Evolutionary conservation across 2,888 invertebrate genomes (phyloP), one percentile per base, ranked within the genome.

Genomic region (Andrena dorsata): DNA sequence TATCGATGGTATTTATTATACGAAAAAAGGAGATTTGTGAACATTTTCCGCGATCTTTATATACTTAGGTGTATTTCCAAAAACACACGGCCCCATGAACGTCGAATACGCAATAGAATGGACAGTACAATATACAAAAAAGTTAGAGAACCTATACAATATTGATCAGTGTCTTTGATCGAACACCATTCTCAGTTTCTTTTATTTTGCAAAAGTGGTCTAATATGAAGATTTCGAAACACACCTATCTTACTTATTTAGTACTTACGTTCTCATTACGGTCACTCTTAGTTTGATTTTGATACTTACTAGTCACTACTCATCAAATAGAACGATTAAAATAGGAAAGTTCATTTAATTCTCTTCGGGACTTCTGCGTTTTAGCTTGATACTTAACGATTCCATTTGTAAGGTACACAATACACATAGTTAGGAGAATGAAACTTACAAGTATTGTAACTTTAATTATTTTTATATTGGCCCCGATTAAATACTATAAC

Each of bases 391-490:
- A 28, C 32, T 64, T 16, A 26, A 69, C 56, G 16, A 82, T 80
- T 82, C 70, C 80, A 68, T 51, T 81, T 20, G 28, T 66, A 65
- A 69, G 23, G 8, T 49, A 68, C 71, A 47, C 20, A 13, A 35
- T 49, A 68, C 66, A 28, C 16, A n/a, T 28, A 16, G 13, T 65
- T 53, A 75, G 20, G 56, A 51, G 23, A 10, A 51, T 6, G 20
- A 65, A 60, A 35, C 32, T 70, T 53, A n/a, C 72, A 53, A 73
- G 64, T 76, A 77, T 82, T 73, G 83, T 85, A 81, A 86, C 77
- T 86, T 85, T 84, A 82, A 87, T 86, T 90, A 90, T 85, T 90
- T 90, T 89, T 87, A 74, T 87, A 89, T 70, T 60, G 58, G 76
- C 78, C 73, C 70, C 64, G 32, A 66, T 76, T 70, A 71, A 7